phyloP scores from a whole-genome alignment of 2,797 vertebrate genomes.

The Notolepis coatsorum region DNA sequence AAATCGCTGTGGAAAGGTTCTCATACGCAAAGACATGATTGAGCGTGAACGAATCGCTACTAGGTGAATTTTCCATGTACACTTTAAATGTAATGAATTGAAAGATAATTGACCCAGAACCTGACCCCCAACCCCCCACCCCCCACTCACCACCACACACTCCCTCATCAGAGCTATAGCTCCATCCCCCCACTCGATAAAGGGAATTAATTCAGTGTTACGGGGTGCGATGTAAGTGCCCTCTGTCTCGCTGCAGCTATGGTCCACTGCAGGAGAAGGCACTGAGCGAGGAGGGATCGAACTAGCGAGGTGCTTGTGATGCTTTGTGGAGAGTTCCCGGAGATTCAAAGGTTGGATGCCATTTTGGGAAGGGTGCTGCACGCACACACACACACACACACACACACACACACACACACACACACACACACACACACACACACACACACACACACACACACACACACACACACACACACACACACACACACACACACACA shows the following conservation, averaged over 20 bases:
- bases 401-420: too few species aligned
- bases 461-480: neutral
- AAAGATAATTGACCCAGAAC: too few species aligned
- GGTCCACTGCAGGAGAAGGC: slow-evolving; percentile 12
- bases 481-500: too few species aligned
- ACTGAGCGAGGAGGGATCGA: slow-evolving; percentile 9
- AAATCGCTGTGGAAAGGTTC: too few species aligned
- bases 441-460: slow-evolving; percentile 16
- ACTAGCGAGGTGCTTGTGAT: neutral
- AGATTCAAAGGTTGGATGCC: slow-evolving; percentile 5
- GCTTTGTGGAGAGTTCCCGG: neutral
- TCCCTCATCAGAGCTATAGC: slow-evolving; percentile 37
- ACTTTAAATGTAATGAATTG: too few species aligned
- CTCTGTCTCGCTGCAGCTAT: neutral
- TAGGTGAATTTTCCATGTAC: too few species aligned
- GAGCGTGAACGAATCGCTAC: too few species aligned
- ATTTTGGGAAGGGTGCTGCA: neutral
- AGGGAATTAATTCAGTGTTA: slow-evolving; percentile 54
- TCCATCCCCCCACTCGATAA: slow-evolving; percentile 41
- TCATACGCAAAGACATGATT: too few species aligned
- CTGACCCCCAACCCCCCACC: too few species aligned
- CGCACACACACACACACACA: neutral
- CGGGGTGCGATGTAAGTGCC: slow-evolving; percentile 39
- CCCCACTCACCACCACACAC: too few species aligned
- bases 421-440: slow-evolving; percentile 11